These are phyloP conservation scores for Cettia cetti DNA, from an alignment of 2,113 vertebrate species.

Conservation along the genomic window DNA sequence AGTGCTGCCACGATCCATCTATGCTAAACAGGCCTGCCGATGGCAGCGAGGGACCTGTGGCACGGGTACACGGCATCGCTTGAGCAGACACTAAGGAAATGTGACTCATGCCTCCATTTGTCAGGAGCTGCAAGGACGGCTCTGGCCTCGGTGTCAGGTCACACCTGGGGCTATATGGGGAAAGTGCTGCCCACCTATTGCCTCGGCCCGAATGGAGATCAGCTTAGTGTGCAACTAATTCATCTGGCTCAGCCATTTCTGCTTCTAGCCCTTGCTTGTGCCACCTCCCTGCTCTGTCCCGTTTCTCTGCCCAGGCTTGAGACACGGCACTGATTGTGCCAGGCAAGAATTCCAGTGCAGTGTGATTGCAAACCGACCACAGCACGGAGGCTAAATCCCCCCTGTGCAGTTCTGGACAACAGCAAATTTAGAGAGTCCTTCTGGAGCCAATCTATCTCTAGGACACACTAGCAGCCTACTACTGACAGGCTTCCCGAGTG, in stretches of 20 bases:
- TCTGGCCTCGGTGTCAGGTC: background rate
- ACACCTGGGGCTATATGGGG: background rate
- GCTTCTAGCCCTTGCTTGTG: background rate
- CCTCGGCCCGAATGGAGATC: background rate
- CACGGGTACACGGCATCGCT: rapidly evolving
- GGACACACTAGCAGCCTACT: background rate
- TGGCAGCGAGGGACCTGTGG: background rate
- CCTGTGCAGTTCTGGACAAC: background rate
- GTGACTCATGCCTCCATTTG: background rate
- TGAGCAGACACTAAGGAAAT: background rate
- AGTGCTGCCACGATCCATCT: background rate
- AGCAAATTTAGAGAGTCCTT: background rate
- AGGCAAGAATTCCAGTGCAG: background rate
- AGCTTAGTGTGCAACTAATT: background rate
- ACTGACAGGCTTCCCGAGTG: background rate
- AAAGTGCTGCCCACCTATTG: background rate
- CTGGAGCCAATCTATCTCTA: background rate
- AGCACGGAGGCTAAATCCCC: background rate
- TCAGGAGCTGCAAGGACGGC: background rate
- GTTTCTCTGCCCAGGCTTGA: background rate
- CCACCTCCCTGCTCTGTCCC: background rate
- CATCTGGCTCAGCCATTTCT: background rate
- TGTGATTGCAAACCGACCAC: rapidly evolving
- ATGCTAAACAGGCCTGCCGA: background rate
- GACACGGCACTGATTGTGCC: background rate